A percentile compares a stretch with the other conserved stretches of the same genome.
These are phyloP conservation scores for Aptenodytes patagonicus DNA, from an alignment of 2,113 vertebrate species.

Conservation along the genomic window DNA sequence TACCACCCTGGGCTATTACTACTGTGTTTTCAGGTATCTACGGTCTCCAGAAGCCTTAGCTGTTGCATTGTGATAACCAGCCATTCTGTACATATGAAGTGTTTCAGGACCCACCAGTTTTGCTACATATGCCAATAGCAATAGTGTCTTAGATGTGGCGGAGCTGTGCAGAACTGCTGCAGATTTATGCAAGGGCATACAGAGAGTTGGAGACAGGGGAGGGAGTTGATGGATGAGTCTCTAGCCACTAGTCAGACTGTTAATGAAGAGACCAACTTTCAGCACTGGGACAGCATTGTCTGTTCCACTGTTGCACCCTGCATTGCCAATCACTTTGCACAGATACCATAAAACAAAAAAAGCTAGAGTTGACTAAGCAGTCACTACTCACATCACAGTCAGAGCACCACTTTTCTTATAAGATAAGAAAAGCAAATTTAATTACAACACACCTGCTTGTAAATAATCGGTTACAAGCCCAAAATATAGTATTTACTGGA, in stretches of 20 bases:
- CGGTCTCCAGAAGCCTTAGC: neutral
- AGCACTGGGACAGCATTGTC: neutral
- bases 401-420: neutral
- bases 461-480: neutral
- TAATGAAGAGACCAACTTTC: neutral
- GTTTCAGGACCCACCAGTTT: neutral
- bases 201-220: neutral
- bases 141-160: accelerated
- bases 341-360: neutral
- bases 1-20: neutral
- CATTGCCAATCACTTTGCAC: neutral
- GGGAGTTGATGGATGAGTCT: neutral
- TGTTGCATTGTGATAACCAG: neutral
- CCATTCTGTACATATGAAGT: neutral
- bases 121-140: neutral
- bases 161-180: neutral
- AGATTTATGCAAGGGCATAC: neutral
- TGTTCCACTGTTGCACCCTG: neutral
- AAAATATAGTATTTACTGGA: neutral
- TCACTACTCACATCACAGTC: neutral
- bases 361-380: neutral
- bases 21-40: neutral
- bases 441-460: neutral
- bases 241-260: neutral
- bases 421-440: neutral